These are phyloP conservation scores for Carassius auratus DNA, from an alignment of 2,113 vertebrate genomes.

Conservation along the genomic window DNA sequence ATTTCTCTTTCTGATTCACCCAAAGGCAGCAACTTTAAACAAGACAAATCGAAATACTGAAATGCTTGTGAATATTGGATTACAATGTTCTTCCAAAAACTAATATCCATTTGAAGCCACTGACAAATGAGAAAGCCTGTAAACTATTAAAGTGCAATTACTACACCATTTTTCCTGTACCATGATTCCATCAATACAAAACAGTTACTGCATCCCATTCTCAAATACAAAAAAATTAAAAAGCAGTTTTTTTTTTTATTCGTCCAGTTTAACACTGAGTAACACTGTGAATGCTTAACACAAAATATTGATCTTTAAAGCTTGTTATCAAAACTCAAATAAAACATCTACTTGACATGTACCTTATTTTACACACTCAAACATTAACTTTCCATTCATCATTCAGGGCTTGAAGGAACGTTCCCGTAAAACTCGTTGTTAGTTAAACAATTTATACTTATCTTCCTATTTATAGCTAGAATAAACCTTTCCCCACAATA, in stretches of 20 bases:
- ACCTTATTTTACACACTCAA: constrained; percentile 8
- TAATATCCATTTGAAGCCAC: not conserved
- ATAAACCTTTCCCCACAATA: not conserved
- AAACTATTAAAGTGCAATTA: constrained; percentile 57
- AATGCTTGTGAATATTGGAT: not conserved
- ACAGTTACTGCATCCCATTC: constrained; percentile 17
- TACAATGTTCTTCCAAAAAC: not conserved
- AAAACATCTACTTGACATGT: not conserved
- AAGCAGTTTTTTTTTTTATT: not conserved
- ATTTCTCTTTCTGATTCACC: not conserved
- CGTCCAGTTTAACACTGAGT: not conserved
- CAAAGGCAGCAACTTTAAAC: not conserved
- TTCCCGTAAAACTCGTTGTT: constrained; percentile 30
- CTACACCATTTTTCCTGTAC: constrained; percentile 27
- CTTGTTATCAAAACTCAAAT: not conserved
- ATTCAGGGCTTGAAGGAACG: not conserved
- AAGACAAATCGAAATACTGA: constrained; percentile 18
- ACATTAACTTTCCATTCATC: not conserved
- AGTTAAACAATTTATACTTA: not conserved
- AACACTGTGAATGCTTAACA: constrained; percentile 15
- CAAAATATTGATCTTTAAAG: not conserved
- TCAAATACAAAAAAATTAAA: constrained; percentile 9
- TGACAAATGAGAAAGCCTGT: constrained; percentile 22
- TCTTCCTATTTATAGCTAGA: constrained; percentile 27
- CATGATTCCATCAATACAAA: constrained; percentile 14